Conservation (phyloP, 2,113 vertebrate genomes). For the Bambusicola thoracicus region DNA sequence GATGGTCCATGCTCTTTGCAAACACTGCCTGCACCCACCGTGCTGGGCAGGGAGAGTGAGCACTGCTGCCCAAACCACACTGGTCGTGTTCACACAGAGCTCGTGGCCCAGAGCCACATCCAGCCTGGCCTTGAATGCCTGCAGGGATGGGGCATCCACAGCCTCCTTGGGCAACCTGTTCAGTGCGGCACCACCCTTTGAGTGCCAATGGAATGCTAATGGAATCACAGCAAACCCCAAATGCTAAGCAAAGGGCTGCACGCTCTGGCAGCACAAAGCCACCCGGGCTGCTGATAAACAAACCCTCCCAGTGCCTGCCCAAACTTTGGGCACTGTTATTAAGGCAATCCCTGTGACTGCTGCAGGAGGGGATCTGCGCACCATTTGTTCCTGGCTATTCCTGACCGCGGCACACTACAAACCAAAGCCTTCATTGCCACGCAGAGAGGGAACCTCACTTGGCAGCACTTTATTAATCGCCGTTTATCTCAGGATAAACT, state of each 20-base stretch:
- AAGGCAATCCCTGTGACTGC: fast-evolving
- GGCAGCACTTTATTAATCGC: neutral
- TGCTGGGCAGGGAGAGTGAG: neutral
- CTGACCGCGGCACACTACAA: neutral
- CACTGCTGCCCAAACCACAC: neutral
- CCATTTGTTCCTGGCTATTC: neutral
- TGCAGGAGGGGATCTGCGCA: neutral
- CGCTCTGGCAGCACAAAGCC: neutral
- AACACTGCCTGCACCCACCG: no score
- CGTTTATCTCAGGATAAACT: neutral
- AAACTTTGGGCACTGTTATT: neutral
- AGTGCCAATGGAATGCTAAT: fast-evolving
- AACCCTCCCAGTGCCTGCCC: fast-evolving
- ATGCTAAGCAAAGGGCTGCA: fast-evolving
- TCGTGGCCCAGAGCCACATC: no score
- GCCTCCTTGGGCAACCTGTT: no score
- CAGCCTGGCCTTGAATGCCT: no score
- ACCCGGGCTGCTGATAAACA: fast-evolving
- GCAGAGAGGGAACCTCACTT: neutral
- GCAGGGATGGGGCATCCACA: no score
- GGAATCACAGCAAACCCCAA: fast-evolving
- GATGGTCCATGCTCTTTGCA: fast-evolving
- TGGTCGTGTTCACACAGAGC: neutral
- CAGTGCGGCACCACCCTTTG: no score
- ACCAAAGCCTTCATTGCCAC: neutral